Evolutionary conservation across 2,113 vertebrate species (phyloP), one percentile per base, ranked within the genome.

Genomic region (Atlantisia rogersi): DNA sequence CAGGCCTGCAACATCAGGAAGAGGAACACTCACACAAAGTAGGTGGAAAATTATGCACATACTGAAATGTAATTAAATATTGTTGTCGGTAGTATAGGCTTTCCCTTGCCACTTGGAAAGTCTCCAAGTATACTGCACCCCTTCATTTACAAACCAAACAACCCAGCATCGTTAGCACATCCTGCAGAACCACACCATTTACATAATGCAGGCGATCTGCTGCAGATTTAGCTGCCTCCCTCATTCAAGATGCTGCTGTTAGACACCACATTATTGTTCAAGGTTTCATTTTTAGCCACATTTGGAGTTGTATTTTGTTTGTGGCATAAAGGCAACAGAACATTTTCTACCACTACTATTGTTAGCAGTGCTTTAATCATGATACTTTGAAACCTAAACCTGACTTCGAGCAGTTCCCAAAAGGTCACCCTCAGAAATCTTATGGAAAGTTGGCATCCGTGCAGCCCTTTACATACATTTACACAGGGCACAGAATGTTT

Each of bases 391-490:
- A 95, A 94, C 67, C 68, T 37, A 95, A 92, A 67, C 55, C 71
- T 74, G 71, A 70, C 73, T 81, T 74, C 0, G 5, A 78, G 48
- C 62, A 89, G 77, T 81, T 92, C 79, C 52, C 46, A 67, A 58
- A 90, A 92, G 86, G 94, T 86, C 82, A 95, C 19, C n/a, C 71
- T 88, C 68, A 70, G 92, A 56, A 92, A 83, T 32, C 58, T n/a
- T 21, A 24, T 0, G 8, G 82, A 91, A 91, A 91, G 58, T 85
- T 93, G 92, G 90, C 67, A 77, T 4, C 75, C 5, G 28, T 37
- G 50, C 87, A 82, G 75, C 82, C 40, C 28, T 35, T 82, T 59
- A 73, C 89, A 62, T 5, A 3, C 31, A 42, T 76, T 83, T 73
- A 68, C 39, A 70, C 31, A 59, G 22, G 68, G 81, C 53, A 89